phyloP scores from a whole-genome alignment of 2,888 invertebrate genomes.

The Andrena fulva region DNA sequence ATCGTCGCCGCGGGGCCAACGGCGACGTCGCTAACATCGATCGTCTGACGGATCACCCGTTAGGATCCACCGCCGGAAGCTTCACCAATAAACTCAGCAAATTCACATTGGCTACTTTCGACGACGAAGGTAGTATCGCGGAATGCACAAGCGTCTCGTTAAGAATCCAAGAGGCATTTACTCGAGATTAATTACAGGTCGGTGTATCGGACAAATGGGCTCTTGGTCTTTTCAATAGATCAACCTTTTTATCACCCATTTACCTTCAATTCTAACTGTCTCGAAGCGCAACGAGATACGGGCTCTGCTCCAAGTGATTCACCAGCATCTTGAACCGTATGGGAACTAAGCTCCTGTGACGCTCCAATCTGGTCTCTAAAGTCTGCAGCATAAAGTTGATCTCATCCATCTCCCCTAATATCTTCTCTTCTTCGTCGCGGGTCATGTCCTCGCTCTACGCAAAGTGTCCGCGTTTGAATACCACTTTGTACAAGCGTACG shows the following conservation, averaged over 20 bases:
- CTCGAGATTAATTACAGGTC: conserved; percentile 85
- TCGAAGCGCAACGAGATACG: conserved; percentile 14
- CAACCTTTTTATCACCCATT: neutral
- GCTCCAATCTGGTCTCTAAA: conserved; percentile 87
- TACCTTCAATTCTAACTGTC: neutral
- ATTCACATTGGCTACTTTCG: conserved; percentile 94
- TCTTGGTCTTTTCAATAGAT: conserved; percentile 90
- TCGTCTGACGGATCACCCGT: conserved; percentile 70
- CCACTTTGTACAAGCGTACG: neutral
- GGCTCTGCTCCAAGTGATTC: conserved; percentile 62
- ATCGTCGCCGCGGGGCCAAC: conserved; percentile 85
- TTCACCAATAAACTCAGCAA: conserved; percentile 94
- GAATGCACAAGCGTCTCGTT: neutral
- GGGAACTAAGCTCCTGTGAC: conserved; percentile 87
- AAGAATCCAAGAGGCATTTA: conserved; percentile 4
- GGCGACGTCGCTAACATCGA: conserved; percentile 83
- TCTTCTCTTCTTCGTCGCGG: conserved; percentile 87
- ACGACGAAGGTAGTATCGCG: conserved; percentile 89
- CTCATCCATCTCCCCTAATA: conserved; percentile 86
- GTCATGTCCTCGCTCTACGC: conserved; percentile 85
- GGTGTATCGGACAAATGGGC: conserved; percentile 94
- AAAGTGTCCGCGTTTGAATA: conserved; percentile 23
- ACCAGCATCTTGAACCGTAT: conserved; percentile 84
- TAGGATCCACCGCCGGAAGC: conserved; percentile 75
- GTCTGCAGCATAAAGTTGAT: conserved; percentile 86